Base-by-base conservation (phyloP, 2,888 invertebrate genomes). In the Phasia obesa region DNA sequence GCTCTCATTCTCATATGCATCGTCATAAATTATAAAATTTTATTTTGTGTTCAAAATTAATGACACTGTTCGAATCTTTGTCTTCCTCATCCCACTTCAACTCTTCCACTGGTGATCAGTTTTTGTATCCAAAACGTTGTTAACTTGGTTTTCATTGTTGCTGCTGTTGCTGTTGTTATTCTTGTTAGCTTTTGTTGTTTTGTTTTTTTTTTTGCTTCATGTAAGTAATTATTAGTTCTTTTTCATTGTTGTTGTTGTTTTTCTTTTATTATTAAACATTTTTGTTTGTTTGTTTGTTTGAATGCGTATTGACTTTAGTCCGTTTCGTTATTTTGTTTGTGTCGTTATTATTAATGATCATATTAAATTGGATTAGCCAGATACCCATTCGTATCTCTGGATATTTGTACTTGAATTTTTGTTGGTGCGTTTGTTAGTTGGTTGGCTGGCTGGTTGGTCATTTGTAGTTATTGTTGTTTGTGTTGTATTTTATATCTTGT, bases 21-120 rank as follows among this genome's bases (percentile, higher is more conserved):
- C 88, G 86, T 89, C 90, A 89, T 89, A 89, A 89, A 89, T 89
- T 90, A 89, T 88, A 89, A 88, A 88, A 87, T 88, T 90, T 89
- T 89, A 89, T 83, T 83, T 79, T 89, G 90, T 88, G 87, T 89
- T 83, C 79, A 79, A 90, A 89, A 90, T 89, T 89, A 89, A 89
- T 89, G 90, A 88, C 87, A 88, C 83, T 75, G 76, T 83, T 83
- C 83, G 75, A 79, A 71, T 82, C 71, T 57, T 70, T 49, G 0
- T 15, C 65, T 47, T 53, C 60, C 35, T 57, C 71, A 25, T 44
- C 27, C 62, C 44, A 35, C 44, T 31, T 55, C 53, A 55, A 23
- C 47, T 55, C n/a, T 47, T 42, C 13, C 19, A 23, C n/a, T 35
- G 21, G 53, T 44, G 21, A 60, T 44, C 59, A n/a, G 19, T 59